Conservation (phyloP, 2,888 invertebrate species). For the Agrilus cyanescens region DNA sequence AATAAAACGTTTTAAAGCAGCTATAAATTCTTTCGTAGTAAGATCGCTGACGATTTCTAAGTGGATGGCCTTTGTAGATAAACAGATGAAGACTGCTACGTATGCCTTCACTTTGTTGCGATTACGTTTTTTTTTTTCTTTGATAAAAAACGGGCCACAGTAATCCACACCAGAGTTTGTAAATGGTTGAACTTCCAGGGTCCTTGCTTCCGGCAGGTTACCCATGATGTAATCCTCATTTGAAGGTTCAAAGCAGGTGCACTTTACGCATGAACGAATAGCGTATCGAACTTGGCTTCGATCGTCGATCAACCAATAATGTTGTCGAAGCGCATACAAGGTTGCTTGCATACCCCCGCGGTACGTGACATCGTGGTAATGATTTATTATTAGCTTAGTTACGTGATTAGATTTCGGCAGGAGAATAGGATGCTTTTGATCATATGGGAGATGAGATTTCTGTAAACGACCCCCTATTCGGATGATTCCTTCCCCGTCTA, state of each 20-base stretch:
- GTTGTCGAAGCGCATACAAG: conserved; percentile 6
- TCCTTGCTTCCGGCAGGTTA: conserved; percentile 17
- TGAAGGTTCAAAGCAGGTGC: conserved; percentile 4
- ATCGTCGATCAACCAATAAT: conserved; percentile 7
- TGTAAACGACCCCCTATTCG: conserved; percentile 10
- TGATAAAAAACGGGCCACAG: conserved; percentile 18
- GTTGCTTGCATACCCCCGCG: conserved; percentile 10
- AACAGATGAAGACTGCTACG: conserved; percentile 17
- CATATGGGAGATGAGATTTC: conserved; percentile 1
- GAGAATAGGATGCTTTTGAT: conserved; percentile 8
- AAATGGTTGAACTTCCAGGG: conserved; percentile 17
- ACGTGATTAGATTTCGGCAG: conserved; percentile 10
- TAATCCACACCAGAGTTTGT: conserved; percentile 18
- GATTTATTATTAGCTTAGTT: conserved; percentile 8
- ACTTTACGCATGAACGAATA: conserved; percentile 6
- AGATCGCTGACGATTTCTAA: conserved; percentile 12
- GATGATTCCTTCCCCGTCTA: conserved; percentile 11
- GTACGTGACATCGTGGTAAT: conserved; percentile 9
- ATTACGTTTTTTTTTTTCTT: conserved; percentile 12
- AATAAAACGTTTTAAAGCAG: conserved; percentile 10
- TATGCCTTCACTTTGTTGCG: conserved; percentile 7
- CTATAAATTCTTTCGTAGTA: conserved; percentile 11
- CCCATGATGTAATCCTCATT: conserved; percentile 15
- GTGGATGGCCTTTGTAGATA: conserved; percentile 18
- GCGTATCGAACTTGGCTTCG: conserved; percentile 2